A percentile compares a stretch with the other conserved stretches of the same genome.
These are phyloP conservation scores for Coturnix japonica DNA, from an alignment of 2,113 vertebrate species.

Conservation along the genomic window DNA sequence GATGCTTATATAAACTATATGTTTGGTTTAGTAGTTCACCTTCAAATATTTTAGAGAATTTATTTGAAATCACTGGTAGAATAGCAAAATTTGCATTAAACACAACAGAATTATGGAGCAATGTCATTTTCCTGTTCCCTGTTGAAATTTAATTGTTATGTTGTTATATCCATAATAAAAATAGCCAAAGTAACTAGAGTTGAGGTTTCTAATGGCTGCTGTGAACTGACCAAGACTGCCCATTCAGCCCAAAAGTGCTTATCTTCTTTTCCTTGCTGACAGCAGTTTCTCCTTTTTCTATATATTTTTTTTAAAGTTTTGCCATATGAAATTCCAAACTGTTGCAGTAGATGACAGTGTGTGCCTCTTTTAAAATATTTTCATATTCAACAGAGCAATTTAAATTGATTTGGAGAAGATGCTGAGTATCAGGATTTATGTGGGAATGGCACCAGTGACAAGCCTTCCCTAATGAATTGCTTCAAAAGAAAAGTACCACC, in stretches of 20 bases:
- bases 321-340: neutral
- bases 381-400: neutral
- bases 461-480: slow-evolving; percentile 44
- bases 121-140: neutral
- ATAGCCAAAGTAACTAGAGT: neutral
- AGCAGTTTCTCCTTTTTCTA: neutral
- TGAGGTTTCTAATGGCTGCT: neutral
- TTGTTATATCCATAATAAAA: neutral
- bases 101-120: neutral
- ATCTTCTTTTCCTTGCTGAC: neutral
- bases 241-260: neutral
- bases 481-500: slow-evolving; percentile 44
- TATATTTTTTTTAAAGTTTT: neutral
- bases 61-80: neutral
- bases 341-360: neutral
- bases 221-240: neutral
- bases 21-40: neutral
- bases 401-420: neutral
- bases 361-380: neutral
- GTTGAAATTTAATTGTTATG: neutral
- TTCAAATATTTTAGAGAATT: neutral
- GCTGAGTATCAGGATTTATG: neutral
- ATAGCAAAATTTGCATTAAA: neutral
- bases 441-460: slow-evolving; percentile 38
- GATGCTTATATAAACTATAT: neutral